Percentiles rank a stretch among this genome's conserved stretches.
These are phyloP conservation scores for Symphodus melops DNA, from an alignment of 2,113 vertebrate genomes.

Conservation along the genomic window DNA sequence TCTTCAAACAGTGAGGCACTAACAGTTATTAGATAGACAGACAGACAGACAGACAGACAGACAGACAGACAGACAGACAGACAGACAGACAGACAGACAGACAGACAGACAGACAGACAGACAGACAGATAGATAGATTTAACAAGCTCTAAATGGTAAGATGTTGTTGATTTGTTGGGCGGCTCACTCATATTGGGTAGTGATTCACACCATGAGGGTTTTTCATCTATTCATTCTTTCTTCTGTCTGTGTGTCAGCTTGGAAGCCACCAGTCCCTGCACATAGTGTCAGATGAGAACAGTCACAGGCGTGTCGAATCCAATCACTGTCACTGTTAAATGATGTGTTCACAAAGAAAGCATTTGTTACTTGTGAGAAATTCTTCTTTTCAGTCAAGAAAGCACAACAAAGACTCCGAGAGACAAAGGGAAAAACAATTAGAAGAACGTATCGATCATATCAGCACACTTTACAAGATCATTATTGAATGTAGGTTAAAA, in stretches of 20 bases:
- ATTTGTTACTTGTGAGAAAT: neutral
- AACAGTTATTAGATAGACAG: no score
- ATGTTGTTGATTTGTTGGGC: no score
- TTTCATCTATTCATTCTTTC: neutral
- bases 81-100: no score
- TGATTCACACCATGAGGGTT: neutral
- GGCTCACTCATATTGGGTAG: no score
- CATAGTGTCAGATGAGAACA: conserved; percentile 5
- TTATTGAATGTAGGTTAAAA: neutral
- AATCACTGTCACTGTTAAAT: neutral
- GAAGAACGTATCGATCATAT: neutral
- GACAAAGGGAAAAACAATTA: neutral
- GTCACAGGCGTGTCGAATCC: neutral
- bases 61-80: no score
- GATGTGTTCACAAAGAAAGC: neutral
- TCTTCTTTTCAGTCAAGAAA: neutral
- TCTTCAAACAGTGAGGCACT: no score
- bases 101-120: no score
- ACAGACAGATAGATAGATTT: no score
- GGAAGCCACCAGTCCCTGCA: neutral
- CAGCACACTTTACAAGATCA: no score
- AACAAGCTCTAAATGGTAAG: no score
- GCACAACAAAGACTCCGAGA: neutral
- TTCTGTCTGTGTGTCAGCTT: neutral
- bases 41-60: no score